Base-by-base conservation (phyloP, 2,888 invertebrate species). In the Homarus gammarus region DNA sequence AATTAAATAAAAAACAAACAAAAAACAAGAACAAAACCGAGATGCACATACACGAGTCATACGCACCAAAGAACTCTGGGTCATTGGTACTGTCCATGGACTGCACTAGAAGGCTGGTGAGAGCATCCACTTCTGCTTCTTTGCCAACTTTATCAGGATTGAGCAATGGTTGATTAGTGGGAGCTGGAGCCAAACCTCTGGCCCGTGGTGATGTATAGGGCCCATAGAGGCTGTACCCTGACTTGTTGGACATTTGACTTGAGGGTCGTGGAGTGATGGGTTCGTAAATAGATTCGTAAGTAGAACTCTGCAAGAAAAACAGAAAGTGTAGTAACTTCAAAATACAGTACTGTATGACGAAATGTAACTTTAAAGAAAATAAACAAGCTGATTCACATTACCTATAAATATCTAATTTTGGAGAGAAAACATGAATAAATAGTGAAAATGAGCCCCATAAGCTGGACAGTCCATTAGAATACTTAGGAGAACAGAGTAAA, bases 201-300 rank as follows among this genome's bases (percentile, higher is more conserved):
- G 92, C 93, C 93, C 91, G 93, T 93, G 18, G 93, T 93, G 92
- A 94, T 0, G 95, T 95, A 93, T 96, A 96, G 0, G 96, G 95
- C 12, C 95, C 95, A 92, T 96, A 96, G 92, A 96, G 94, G 1
- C 96, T 96, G 93, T 96, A 96, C 93, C 96, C 96, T 12, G 90
- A 84, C 68, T 95, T 94, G 6, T 95, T 95, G 0, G 96, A 96
- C 93, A 96, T 94, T 92, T 96, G 93, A 87, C 93, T 93, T 75
- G 93, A 92, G 78, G 93, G 93, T 8, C 93, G 92, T n/a, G 91
- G 92, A 51, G 91, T 91, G 92, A 98, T 97, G n/a, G 98, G 98
- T 93, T 98, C 98, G 94, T 98, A 98, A 92, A 98, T 96, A 38
- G 97, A 97, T 94, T 98, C 98, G 94, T 98, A 98, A 0, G 96